A percentile compares a stretch with the other conserved stretches of the same genome.
These are phyloP conservation scores for Syngnathus typhle DNA, from an alignment of 2,113 vertebrate species.

Conservation along the genomic window DNA sequence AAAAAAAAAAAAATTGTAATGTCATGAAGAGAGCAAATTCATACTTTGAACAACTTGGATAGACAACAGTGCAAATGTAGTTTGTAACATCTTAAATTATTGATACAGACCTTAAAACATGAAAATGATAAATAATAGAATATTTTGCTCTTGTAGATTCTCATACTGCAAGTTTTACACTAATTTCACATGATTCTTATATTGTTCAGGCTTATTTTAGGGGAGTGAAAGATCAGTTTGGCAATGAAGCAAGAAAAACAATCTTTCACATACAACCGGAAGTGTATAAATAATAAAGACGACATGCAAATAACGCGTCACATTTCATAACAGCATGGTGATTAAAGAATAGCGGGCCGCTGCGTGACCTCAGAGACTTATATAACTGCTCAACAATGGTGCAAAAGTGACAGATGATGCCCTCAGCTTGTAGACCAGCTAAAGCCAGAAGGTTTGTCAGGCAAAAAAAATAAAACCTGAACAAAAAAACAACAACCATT, in stretches of 20 bases:
- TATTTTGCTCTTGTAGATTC: slow-evolving; percentile 24
- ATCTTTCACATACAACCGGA: slow-evolving; percentile 46
- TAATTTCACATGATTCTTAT: slow-evolving; percentile 26
- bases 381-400: slow-evolving; percentile 29
- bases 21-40: slow-evolving; percentile 6
- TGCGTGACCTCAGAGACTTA: slow-evolving; percentile 25
- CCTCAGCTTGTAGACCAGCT: slow-evolving; percentile 19
- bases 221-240: slow-evolving; percentile 39
- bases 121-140: slow-evolving; percentile 55
- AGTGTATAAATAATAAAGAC: slow-evolving; percentile 57
- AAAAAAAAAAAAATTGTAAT: slow-evolving; percentile 9
- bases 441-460: slow-evolving; percentile 22
- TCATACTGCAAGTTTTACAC: slow-evolving; percentile 16
- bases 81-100: slow-evolving; percentile 45
- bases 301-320: slow-evolving; percentile 50
- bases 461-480: slow-evolving; percentile 27
- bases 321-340: slow-evolving; percentile 44
- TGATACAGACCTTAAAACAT: slow-evolving; percentile 36
- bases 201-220: slow-evolving; percentile 40
- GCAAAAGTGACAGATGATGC: slow-evolving; percentile 32
- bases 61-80: slow-evolving; percentile 40
- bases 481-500: slow-evolving; percentile 28
- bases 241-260: slow-evolving; percentile 46
- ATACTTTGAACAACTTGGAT: slow-evolving; percentile 22
- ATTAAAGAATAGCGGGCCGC: slow-evolving; percentile 9